Percentiles rank a stretch among this genome's conserved stretches.
phyloP scores from a whole-genome alignment of 1,140 invertebrate genomes.

The Theocolax elegans region DNA sequence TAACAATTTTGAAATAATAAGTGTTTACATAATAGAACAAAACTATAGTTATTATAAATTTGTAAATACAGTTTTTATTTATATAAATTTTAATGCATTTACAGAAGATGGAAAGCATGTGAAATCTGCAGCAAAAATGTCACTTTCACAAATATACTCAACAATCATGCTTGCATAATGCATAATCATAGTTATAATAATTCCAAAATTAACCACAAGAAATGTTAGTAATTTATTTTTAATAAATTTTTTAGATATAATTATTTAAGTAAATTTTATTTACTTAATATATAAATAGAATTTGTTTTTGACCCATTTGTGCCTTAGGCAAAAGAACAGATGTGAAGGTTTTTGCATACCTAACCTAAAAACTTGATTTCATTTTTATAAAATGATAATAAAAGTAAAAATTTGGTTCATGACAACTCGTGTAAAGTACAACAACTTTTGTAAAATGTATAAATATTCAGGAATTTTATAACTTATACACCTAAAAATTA shows the following conservation, averaged over 20 bases:
- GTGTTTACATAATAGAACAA: neutral
- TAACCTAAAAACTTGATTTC: conserved; percentile 21
- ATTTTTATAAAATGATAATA: neutral
- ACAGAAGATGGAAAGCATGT: too few species aligned
- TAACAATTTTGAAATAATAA: neutral
- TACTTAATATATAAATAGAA: neutral
- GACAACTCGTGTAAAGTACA: neutral
- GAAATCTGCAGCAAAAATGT: too few species aligned
- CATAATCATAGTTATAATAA: conserved; percentile 14
- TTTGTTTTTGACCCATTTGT: conserved; percentile 16
- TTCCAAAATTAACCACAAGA: neutral
- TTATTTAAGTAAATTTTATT: neutral
- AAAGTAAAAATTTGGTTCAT: neutral
- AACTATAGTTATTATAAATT: too few species aligned
- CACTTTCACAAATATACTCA: conserved; percentile 5
- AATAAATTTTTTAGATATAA: too few species aligned
- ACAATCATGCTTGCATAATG: conserved; percentile 38
- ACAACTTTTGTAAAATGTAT: neutral
- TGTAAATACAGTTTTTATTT: too few species aligned
- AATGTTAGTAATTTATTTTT: neutral
- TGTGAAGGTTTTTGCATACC: conserved; percentile 3
- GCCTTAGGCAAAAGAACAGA: neutral
- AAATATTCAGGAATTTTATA: neutral
- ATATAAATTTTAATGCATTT: too few species aligned
- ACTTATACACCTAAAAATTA: neutral